phyloP scores from a whole-genome alignment of 2,797 vertebrate species.

The Cynopterus sphinx region DNA sequence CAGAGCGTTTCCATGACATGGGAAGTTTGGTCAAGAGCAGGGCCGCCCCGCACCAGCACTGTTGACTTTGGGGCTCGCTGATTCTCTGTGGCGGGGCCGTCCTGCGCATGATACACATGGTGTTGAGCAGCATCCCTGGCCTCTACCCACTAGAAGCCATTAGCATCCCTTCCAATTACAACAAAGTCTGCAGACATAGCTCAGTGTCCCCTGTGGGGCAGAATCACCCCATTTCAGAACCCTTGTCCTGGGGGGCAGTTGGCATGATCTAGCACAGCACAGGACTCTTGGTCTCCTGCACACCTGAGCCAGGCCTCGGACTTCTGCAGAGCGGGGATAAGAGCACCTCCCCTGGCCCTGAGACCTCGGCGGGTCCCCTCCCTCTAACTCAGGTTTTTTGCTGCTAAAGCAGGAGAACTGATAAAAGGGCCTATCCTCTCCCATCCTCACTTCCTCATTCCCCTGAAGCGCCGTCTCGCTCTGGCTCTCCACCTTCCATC shows the following conservation, averaged over 20 bases:
- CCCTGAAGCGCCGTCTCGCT: background rate
- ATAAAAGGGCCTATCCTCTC: background rate
- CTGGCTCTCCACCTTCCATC: background rate
- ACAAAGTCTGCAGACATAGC: background rate
- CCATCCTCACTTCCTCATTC: background rate
- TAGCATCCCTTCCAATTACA: background rate
- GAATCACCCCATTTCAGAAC: background rate
- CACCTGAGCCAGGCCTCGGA: background rate
- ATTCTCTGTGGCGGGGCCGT: background rate
- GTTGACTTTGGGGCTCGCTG: background rate
- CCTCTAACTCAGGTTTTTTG: background rate
- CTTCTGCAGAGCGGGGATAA: background rate
- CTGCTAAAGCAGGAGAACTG: fast-evolving
- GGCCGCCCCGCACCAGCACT: background rate
- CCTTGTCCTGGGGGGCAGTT: background rate
- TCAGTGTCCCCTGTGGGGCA: background rate
- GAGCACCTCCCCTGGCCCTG: background rate
- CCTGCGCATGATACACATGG: fast-evolving
- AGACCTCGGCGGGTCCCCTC: background rate
- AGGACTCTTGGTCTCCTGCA: background rate
- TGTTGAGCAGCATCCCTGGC: background rate
- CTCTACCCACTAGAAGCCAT: background rate
- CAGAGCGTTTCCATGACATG: background rate
- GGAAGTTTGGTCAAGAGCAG: background rate
- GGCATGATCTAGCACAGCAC: fast-evolving